Base-by-base conservation (phyloP, 2,888 invertebrate species). In the Cantharis nigra region DNA sequence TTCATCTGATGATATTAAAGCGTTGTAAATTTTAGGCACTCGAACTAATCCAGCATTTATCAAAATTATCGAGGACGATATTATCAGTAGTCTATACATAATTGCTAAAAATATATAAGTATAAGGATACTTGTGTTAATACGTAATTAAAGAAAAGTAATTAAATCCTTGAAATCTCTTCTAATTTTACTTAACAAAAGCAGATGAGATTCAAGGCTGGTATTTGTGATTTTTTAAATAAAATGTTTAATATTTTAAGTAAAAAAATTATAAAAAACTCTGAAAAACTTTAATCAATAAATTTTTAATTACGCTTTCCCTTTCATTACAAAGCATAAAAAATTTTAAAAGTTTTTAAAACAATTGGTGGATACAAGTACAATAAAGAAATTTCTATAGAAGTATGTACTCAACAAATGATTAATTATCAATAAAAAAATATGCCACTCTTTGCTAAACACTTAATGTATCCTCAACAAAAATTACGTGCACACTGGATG, bases 21-120 rank as follows among this genome's bases (percentile, higher is more conserved):
- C 94, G 86, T 95, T 95, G 90, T 95, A 95, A 33, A 95, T 93
- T 86, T 93, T 94, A 0, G 95, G 95, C 1, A 93, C 90, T 79
- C 93, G 91, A 28, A 92, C 90, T 0, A 92, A 90, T 3, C 90
- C 90, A 23, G 88, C 88, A 65, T 84, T 83, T 20, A 85, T 83
- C 3, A 89, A 70, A n/a, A 80, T 30, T 13, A 82, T 63, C 26
- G 79, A 63, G 70, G 70, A 71, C 13, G 78, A 33, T 70, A 81
- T 71, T 69, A 83, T 76, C 33, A 82, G 79, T 77, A 82, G 81
- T 79, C 79, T 82, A 79, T 78, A 71, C 64, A 67, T 67, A 26
- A 67, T 67, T 67, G 16, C 65, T 67, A 23, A 67, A 65, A 74
- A 49, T 49, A 49, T 49, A 49, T n/a, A 23, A 67, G 65, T 5